Base-by-base conservation (phyloP, 2,797 vertebrate species). In the Sparidentex hasta region DNA sequence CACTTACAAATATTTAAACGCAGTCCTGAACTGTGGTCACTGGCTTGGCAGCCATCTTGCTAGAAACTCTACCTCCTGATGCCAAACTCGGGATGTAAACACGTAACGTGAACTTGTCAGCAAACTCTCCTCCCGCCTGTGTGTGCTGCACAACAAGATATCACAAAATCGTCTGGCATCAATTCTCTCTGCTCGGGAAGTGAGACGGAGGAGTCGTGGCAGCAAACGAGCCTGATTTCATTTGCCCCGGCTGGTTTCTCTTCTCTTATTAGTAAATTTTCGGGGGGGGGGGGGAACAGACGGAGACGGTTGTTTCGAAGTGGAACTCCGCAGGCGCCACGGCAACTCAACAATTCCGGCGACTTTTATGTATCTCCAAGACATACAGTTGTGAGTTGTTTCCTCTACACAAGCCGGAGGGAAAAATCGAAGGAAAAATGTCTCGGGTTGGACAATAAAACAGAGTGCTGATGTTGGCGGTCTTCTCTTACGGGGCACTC, bases 381-480 rank as follows among this genome's bases (percentile, higher is more conserved):
- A 92, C 72, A 88, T 27, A 87, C 84, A 87, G 72, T 75, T 85
- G 11, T 6, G 82, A 84, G 66, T 55, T 77, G 82, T 85, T 87
- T 90, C 89, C 87, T 87, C 70, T 21, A 47, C 54, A 82, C 78
- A 61, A 43, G 70, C 77, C 81, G 81, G 74, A 85, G 84, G 63
- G 38, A 1, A 65, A 91, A 90, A 85, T 77, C 38, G 56, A 63
- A 85, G 86, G 81, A 74, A 85, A 85, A 85, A 88, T 72, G 48
- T 67, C 48, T 81, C n/a, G 76, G 78, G 82, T 80, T 76, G 56
- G 57, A 55, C 69, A 78, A 54, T 88, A 80, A 91, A 91, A 77
- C 51, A 11, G 55, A 74, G 78, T 87, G 90, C 88, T 91, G 92
- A 90, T 79, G 80, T 90, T 93, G 90, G 93, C 92, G 82, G 74